phyloP scores from a whole-genome alignment of 2,888 invertebrate genomes.

The Apantesis nais region DNA sequence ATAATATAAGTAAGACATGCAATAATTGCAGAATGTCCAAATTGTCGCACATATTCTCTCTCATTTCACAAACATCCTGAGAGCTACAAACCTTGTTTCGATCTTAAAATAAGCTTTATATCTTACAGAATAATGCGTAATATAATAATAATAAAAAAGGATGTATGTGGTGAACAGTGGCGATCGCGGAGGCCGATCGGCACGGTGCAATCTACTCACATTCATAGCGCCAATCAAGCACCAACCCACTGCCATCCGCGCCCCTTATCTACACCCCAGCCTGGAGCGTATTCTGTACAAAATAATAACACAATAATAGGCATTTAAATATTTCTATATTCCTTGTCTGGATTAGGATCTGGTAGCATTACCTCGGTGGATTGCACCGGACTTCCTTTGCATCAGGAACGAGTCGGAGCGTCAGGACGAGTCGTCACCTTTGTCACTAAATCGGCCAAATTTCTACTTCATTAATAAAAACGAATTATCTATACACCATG shows the following conservation, averaged over 20 bases:
- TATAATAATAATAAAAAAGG: constrained; percentile 32
- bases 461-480: no score
- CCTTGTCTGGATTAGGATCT: no score
- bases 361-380: no score
- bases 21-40: background rate
- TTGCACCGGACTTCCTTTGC: no score
- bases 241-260: constrained; percentile 75
- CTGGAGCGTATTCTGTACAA: constrained; percentile 59
- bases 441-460: no score
- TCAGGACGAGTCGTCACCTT: no score
- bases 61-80: background rate
- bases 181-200: constrained; percentile 47
- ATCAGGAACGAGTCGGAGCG: no score
- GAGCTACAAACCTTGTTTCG: background rate
- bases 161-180: constrained; percentile 40
- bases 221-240: constrained; percentile 85
- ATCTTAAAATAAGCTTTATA: background rate
- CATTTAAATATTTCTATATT: no score
- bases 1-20: background rate
- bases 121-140: constrained; percentile 1
- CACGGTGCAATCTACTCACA: constrained; percentile 81
- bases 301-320: background rate
- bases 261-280: constrained; percentile 66
- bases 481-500: no score
- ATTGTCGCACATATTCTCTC: background rate